Percentiles rank a stretch among this genome's conserved stretches.
These are phyloP conservation scores for Amaurobius ferox DNA, from an alignment of 2,888 invertebrate species.

Conservation along the genomic window DNA sequence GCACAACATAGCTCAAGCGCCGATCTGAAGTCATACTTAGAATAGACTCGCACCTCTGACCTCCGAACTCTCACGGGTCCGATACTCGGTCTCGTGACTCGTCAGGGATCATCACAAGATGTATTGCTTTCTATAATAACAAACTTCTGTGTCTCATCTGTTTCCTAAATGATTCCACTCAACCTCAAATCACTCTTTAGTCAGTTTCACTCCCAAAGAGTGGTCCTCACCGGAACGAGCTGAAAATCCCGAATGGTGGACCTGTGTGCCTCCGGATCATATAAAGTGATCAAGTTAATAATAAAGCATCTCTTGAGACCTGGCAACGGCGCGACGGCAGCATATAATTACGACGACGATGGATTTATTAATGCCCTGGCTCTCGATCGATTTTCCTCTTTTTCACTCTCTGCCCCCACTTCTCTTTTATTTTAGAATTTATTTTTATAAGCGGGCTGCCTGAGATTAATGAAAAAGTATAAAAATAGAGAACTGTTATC, in stretches of 20 bases:
- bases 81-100: no score
- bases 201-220: conserved; percentile 1
- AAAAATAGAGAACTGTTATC: conserved; percentile 34
- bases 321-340: conserved; percentile 27
- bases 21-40: no score
- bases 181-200: background rate
- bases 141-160: background rate
- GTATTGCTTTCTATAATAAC: no score
- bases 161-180: background rate
- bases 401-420: background rate
- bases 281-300: conserved; percentile 71
- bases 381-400: conserved; percentile 62
- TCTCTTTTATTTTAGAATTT: conserved; percentile 55
- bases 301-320: conserved; percentile 64
- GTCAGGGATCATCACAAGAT: no score
- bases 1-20: no score
- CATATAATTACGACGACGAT: conserved; percentile 56
- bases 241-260: background rate
- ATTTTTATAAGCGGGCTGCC: conserved; percentile 49
- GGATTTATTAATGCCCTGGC: conserved; percentile 69
- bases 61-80: no score
- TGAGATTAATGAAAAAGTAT: conserved; percentile 51
- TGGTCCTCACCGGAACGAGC: conserved; percentile 4
- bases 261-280: background rate
- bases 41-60: no score